Conservation (phyloP, 2,113 vertebrate species). For the Orcinus orca region DNA sequence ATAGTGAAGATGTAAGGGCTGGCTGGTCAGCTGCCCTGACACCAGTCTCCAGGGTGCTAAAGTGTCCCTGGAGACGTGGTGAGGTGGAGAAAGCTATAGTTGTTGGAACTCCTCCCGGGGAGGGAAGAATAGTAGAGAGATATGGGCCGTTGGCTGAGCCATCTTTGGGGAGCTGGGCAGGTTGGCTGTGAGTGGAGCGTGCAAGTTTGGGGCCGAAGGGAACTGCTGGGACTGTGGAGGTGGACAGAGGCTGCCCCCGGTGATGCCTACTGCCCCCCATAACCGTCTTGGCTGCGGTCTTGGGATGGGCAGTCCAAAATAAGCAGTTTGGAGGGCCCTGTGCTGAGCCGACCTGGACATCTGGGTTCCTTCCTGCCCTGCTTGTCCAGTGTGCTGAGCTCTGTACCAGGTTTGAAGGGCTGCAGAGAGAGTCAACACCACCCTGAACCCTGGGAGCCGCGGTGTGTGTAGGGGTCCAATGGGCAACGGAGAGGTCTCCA, state of each 20-base stretch:
- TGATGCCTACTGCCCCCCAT: neutral
- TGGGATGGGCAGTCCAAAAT: neutral
- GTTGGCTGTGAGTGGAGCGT: fast-evolving
- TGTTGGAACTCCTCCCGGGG: neutral
- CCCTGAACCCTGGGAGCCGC: neutral
- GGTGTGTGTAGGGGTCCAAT: neutral
- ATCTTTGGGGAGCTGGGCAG: fast-evolving
- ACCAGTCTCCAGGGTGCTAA: neutral
- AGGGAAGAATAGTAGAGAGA: neutral
- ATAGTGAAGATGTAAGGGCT: neutral
- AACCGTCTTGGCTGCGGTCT: neutral
- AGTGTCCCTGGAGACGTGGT: neutral
- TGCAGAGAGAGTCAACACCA: neutral
- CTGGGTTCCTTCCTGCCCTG: neutral
- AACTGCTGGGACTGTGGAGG: neutral
- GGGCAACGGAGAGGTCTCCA: no score
- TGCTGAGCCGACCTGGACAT: neutral
- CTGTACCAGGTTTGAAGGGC: neutral
- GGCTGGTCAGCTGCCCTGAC: neutral
- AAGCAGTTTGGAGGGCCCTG: neutral
- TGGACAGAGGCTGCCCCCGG: neutral
- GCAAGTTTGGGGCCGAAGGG: neutral
- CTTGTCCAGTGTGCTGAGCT: neutral
- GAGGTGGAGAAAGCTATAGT: neutral
- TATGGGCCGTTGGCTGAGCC: neutral